Percentiles rank a stretch among this genome's conserved stretches.
Evolutionary conservation across 2,797 vertebrate species (phyloP).

Genomic region (Sorex maritimensis): DNA sequence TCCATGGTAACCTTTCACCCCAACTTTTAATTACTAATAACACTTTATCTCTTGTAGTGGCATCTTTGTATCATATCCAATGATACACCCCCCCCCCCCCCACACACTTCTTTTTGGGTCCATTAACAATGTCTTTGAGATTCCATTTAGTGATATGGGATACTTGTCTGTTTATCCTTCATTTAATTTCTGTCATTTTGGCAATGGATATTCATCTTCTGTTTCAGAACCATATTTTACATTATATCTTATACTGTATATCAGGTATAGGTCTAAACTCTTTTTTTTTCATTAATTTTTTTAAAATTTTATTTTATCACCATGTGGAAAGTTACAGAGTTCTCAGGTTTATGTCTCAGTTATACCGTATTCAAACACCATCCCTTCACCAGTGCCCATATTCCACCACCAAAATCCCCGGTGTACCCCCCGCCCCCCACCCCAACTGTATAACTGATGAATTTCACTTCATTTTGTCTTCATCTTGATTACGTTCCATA

Average conservation of each 20-base stretch:
- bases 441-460: no score
- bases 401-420: no score
- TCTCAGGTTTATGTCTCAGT: no score
- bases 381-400: no score
- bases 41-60: background rate
- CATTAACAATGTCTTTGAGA: background rate
- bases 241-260: background rate
- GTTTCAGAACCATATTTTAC: background rate
- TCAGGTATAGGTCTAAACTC: background rate
- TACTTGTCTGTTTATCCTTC: background rate
- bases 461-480: no score
- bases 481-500: no score
- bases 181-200: background rate
- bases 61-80: background rate
- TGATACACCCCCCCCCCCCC: background rate
- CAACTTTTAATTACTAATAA: background rate
- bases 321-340: no score
- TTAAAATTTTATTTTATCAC: no score
- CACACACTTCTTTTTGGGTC: background rate
- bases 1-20: background rate
- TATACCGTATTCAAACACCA: no score
- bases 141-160: background rate
- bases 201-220: background rate
- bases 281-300: background rate
- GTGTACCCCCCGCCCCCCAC: no score